Evolutionary conservation across 2,888 invertebrate species (phyloP).

Genomic region (Drosophila meridionalis): DNA sequence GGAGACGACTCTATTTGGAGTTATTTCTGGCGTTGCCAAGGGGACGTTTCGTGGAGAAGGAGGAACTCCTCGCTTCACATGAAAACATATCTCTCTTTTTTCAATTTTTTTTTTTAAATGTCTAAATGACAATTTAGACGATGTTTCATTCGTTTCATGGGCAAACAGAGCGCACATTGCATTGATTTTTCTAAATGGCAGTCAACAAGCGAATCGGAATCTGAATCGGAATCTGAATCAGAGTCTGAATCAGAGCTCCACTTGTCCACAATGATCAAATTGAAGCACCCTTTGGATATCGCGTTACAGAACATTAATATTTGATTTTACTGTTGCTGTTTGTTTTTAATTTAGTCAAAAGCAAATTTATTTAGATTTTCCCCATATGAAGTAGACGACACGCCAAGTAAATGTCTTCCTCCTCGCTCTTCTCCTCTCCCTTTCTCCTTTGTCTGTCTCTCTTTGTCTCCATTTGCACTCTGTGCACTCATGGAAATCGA

Average conservation of each 20-base stretch:
- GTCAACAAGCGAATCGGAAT: slow-evolving; percentile 35
- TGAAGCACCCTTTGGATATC: slow-evolving; percentile 49
- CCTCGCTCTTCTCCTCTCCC: background rate
- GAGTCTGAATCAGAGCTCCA: slow-evolving; percentile 24
- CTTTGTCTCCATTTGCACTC: slow-evolving; percentile 19
- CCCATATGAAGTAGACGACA: slow-evolving; percentile 34
- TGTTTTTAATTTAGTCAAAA: slow-evolving; percentile 76
- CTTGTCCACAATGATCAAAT: slow-evolving; percentile 47
- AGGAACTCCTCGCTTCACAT: background rate
- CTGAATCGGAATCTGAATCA: background rate
- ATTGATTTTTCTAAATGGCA: slow-evolving; percentile 66
- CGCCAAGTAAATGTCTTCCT: slow-evolving; percentile 24
- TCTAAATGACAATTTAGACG: slow-evolving; percentile 62
- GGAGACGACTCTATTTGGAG: slow-evolving; percentile 62
- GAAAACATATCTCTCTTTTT: slow-evolving; percentile 40
- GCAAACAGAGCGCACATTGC: slow-evolving; percentile 43
- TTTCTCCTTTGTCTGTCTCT: background rate
- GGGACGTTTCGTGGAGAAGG: slow-evolving; percentile 18
- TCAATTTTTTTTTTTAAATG: slow-evolving; percentile 39
- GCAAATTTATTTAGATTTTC: slow-evolving; percentile 70
- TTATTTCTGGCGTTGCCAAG: slow-evolving; percentile 45
- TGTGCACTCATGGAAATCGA: slow-evolving; percentile 55
- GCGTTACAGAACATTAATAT: slow-evolving; percentile 77
- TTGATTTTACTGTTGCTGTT: slow-evolving; percentile 80
- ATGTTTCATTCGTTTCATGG: slow-evolving; percentile 36